Conservation (phyloP, 2,113 vertebrate species). For the Actenoides hombroni region DNA sequence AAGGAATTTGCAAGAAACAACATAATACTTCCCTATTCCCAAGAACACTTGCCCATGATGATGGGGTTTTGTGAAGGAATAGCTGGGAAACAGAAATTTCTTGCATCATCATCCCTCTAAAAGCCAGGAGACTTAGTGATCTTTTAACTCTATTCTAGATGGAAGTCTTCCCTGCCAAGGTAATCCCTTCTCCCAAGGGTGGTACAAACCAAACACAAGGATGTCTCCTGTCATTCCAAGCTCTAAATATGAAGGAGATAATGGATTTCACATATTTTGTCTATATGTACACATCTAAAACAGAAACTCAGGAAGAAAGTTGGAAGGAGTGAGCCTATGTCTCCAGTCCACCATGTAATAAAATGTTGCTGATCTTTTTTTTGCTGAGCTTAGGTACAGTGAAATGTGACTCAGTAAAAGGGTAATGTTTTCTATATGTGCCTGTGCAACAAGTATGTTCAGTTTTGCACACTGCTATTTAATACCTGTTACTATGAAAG, state of each 20-base stretch:
- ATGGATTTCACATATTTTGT: slow-evolving; percentile 11
- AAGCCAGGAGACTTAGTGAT: neutral
- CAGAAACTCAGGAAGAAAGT: neutral
- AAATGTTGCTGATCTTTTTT: neutral
- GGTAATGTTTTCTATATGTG: neutral
- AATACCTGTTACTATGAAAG: slow-evolving; percentile 23
- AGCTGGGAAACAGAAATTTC: neutral
- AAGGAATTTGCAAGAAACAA: slow-evolving; percentile 13
- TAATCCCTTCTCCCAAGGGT: slow-evolving; percentile 15
- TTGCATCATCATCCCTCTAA: neutral
- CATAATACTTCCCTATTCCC: neutral
- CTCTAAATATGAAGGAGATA: neutral
- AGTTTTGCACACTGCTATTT: slow-evolving; percentile 14
- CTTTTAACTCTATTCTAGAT: neutral
- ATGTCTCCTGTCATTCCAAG: neutral
- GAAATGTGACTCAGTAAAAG: neutral
- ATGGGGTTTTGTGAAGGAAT: neutral
- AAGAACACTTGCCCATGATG: neutral
- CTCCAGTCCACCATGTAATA: neutral
- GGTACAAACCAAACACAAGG: neutral
- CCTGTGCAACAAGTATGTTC: neutral
- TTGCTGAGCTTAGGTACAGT: neutral
- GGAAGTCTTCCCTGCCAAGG: slow-evolving; percentile 10
- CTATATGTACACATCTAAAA: neutral
- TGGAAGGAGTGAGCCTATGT: neutral